phyloP scores from a whole-genome alignment of 2,797 vertebrate species.

The Falco peregrinus region DNA sequence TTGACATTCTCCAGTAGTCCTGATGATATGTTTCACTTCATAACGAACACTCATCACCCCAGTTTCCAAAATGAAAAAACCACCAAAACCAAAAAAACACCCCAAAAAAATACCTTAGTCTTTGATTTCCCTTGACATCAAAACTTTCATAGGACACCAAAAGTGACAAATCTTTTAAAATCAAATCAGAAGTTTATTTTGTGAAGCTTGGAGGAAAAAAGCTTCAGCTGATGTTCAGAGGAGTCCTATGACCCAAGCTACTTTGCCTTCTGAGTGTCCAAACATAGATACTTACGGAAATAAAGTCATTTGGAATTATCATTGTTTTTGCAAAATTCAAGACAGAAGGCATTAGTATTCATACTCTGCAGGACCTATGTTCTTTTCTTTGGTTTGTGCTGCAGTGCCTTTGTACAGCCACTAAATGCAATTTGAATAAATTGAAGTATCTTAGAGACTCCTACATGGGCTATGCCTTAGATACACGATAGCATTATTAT shows the following conservation, averaged over 20 bases:
- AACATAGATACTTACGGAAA: not conserved
- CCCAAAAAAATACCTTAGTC: rapidly evolving
- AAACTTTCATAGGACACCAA: not conserved
- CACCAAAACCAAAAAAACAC: not conserved
- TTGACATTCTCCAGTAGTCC: not conserved
- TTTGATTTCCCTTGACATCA: not conserved
- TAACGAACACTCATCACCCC: not conserved
- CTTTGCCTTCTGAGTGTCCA: not conserved
- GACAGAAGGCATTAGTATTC: not conserved
- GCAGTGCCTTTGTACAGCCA: not conserved
- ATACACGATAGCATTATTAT: not conserved
- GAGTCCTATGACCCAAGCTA: not conserved
- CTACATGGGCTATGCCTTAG: not conserved
- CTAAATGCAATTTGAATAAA: not conserved
- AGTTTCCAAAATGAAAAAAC: not conserved
- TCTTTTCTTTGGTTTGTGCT: not conserved
- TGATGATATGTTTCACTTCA: not conserved
- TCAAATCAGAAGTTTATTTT: not conserved
- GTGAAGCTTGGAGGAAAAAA: not conserved
- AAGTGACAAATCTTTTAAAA: not conserved
- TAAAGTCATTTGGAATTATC: not conserved
- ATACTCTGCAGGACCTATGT: not conserved
- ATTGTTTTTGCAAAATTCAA: not conserved
- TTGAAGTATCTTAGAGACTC: not conserved
- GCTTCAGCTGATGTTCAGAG: not conserved